A percentile compares a stretch with the other conserved stretches of the same genome.
Evolutionary conservation across 2,113 vertebrate species (phyloP).

Genomic region (Ibidorhyncha struthersii): DNA sequence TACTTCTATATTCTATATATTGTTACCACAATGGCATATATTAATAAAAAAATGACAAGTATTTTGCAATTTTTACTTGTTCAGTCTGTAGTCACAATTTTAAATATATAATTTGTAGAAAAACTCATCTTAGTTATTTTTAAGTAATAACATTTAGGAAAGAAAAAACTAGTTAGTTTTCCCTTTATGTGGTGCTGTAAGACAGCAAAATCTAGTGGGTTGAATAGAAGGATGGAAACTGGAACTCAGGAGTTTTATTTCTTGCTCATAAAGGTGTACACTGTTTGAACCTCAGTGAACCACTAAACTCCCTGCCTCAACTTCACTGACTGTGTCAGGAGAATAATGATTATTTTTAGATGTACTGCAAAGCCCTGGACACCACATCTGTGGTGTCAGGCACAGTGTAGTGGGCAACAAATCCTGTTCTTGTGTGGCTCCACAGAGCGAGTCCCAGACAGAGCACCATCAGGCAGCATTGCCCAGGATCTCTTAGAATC

Average conservation of each 20-base stretch:
- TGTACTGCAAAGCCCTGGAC: not conserved
- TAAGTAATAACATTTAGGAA: not conserved
- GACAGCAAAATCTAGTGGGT: not conserved
- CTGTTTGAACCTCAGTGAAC: not conserved
- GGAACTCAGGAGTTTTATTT: not conserved
- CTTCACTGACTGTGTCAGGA: fast-evolving
- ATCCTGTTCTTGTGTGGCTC: not conserved
- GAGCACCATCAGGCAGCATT: not conserved
- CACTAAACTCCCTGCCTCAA: not conserved
- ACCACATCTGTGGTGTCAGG: not conserved
- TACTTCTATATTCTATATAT: not conserved
- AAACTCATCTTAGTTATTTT: not conserved
- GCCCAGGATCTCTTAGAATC: not conserved
- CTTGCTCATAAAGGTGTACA: not conserved
- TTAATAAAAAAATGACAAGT: not conserved
- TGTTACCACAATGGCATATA: not conserved
- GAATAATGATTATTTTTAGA: not conserved
- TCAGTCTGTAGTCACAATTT: not conserved
- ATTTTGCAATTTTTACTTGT: not conserved
- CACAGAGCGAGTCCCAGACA: not conserved
- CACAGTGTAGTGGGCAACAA: not conserved
- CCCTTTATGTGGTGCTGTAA: not conserved
- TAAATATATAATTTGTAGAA: slow-evolving; percentile 8
- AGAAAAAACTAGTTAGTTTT: not conserved
- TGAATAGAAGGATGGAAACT: not conserved